Evolutionary conservation across 1,140 invertebrate species (phyloP).

Genomic region (Berghia stephanieae): DNA sequence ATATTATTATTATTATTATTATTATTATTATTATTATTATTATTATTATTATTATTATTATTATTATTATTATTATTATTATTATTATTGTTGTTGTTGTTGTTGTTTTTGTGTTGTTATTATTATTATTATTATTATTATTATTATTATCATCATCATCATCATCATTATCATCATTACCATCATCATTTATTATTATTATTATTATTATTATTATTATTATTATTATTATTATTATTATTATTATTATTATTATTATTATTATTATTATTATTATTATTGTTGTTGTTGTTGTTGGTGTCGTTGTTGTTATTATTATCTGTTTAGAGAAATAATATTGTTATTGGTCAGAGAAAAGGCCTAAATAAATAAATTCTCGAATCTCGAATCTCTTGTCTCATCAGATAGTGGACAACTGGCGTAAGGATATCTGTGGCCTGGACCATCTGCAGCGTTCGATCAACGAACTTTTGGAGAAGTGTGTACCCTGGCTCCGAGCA

Average conservation of each 20-base stretch:
- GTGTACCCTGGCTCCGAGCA: conserved; percentile 23
- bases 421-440: conserved; percentile 17
- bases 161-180: not conserved
- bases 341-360: no score
- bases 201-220: not conserved
- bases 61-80: no score
- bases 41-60: conserved; percentile 4
- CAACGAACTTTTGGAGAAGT: conserved; percentile 14
- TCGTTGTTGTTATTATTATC: no score
- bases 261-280: not conserved
- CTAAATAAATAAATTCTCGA: no score
- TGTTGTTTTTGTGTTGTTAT: no score
- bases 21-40: conserved; percentile 4
- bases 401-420: conserved; percentile 28
- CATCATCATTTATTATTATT: not conserved
- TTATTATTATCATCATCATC: conserved; percentile 1
- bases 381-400: not conserved
- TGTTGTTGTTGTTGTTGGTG: no score
- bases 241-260: no score
- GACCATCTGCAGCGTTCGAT: conserved; percentile 23
- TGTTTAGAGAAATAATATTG: no score
- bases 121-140: no score
- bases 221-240: not conserved
- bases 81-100: no score
- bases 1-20: conserved; percentile 4